Conservation (phyloP, 2,888 invertebrate species). For the Limenitis camilla region DNA sequence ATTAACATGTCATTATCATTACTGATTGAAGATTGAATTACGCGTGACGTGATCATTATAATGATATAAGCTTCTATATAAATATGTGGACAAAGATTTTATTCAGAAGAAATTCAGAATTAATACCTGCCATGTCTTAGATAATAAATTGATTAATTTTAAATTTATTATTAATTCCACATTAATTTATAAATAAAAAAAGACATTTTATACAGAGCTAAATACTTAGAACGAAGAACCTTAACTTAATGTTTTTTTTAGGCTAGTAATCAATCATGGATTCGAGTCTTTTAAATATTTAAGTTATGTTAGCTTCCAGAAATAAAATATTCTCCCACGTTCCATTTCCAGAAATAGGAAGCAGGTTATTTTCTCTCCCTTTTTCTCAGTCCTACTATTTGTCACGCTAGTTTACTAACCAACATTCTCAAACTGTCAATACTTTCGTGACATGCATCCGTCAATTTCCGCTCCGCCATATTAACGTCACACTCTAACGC, state of each 20-base stretch:
- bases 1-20: constrained; percentile 26
- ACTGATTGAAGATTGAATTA: constrained; percentile 20
- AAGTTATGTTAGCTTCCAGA: too few species aligned
- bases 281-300: too few species aligned
- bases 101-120: too few species aligned
- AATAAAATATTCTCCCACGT: constrained; percentile 5
- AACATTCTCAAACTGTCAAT: constrained; percentile 43
- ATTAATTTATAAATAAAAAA: too few species aligned
- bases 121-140: too few species aligned
- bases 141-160: too few species aligned
- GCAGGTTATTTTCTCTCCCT: constrained; percentile 23
- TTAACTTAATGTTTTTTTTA: not conserved
- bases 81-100: too few species aligned
- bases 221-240: not conserved
- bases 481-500: constrained; percentile 57
- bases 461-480: constrained; percentile 49
- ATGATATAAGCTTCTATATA: too few species aligned
- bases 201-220: not conserved
- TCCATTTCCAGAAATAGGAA: constrained; percentile 22
- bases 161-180: too few species aligned
- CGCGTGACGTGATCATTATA: not conserved
- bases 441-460: constrained; percentile 41
- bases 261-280: too few species aligned
- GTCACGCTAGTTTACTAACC: constrained; percentile 49
- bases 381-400: constrained; percentile 37